Evolutionary conservation across 2,888 invertebrate genomes (phyloP), one percentile per base, ranked within the genome.

Genomic region (Hirtodrosophila cameraria): DNA sequence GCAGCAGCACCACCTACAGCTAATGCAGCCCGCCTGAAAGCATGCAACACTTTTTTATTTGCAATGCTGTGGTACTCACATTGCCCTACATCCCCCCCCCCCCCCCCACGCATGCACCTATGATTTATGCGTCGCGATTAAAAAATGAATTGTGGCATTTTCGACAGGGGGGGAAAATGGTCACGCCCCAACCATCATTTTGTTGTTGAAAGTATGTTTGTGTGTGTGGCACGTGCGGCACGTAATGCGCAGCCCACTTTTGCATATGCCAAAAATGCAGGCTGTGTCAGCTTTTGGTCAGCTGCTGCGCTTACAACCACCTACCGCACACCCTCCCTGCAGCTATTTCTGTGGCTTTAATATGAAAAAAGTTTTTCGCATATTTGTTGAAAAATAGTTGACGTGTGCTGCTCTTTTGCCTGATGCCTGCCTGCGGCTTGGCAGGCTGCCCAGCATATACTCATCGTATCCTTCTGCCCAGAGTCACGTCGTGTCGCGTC

Each of bases 81-180:
- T 23, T 30, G 50, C 30, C 50, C 38, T 39, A 45, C 41, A 46
- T 2, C 30, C 8, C 8, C 25, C n/a, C 13, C 0, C 7, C 2
- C 15, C 8, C 1, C 9, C 2, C 3, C 13, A 20, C n/a, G 12
- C 35, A 6, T 68, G 53, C 49, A 59, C 38, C 58, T 77, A 83
- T 86, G 83, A 84, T 84, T 87, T 85, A 87, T 85, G 75, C 63
- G 57, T 79, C 61, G 75, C 86, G 87, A 87, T 84, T 84, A 87
- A 84, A 83, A 82, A 76, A 81, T 87, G 87, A 84, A 79, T 87
- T 87, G 85, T 85, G 78, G 86, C 77, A 74, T 77, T 79, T 76
- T 66, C 71, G 77, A 75, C 73, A 65, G 42, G 55, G 27, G 63
- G 42, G 55, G 27, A 62, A 61, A 60, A 55, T 68, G 57, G 64